Conservation (phyloP, 2,888 invertebrate genomes). For the Lithophane leautieri region DNA sequence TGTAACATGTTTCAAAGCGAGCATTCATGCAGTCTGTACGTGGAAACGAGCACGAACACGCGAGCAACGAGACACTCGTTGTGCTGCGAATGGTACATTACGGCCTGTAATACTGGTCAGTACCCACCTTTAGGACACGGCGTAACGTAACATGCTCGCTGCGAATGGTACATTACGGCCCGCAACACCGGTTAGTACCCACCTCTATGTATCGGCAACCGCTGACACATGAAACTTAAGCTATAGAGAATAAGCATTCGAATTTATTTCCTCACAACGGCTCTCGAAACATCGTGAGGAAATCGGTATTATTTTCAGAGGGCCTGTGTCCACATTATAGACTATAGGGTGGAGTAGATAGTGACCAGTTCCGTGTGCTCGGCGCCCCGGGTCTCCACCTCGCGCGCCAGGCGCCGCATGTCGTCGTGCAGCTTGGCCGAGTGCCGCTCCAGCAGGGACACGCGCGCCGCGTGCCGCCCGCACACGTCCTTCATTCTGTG, state of each 20-base stretch:
- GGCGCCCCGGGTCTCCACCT: slow-evolving; percentile 73
- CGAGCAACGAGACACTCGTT: too few species aligned
- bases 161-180: too few species aligned
- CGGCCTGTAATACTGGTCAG: too few species aligned
- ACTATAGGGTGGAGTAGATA: not conserved
- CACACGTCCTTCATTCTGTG: slow-evolving; percentile 81
- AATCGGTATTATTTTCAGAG: not conserved
- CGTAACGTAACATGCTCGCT: too few species aligned
- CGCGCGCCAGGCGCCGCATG: slow-evolving; percentile 83
- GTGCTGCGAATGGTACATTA: too few species aligned
- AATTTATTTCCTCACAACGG: not conserved
- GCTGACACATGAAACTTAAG: not conserved
- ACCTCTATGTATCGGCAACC: not conserved
- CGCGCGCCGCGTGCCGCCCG: slow-evolving; percentile 82
- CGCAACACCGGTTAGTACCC: too few species aligned
- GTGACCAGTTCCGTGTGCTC: slow-evolving; percentile 75
- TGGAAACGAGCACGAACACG: too few species aligned
- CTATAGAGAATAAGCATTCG: not conserved
- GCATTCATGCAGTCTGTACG: too few species aligned
- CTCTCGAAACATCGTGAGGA: not conserved
- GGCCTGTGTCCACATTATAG: not conserved
- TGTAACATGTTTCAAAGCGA: too few species aligned
- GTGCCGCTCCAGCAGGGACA: slow-evolving; percentile 84
- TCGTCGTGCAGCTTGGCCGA: slow-evolving; percentile 82
- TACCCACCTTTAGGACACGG: too few species aligned